phyloP scores from a whole-genome alignment of 2,113 vertebrate species.

The Pygoscelis antarcticus region DNA sequence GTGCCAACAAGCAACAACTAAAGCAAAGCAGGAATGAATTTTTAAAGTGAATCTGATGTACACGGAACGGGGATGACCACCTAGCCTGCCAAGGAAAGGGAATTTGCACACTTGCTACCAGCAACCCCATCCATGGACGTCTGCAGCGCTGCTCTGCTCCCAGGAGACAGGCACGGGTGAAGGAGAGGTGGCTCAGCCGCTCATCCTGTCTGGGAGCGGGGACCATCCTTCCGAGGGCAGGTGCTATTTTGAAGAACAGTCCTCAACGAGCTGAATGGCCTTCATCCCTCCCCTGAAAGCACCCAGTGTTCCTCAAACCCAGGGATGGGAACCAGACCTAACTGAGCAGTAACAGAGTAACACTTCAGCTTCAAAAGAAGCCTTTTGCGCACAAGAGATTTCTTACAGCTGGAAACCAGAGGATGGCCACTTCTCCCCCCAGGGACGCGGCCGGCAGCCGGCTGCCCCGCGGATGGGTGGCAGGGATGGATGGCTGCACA shows the following conservation, averaged over 20 bases:
- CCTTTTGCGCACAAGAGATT: constrained; percentile 67
- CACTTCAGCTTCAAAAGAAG: constrained; percentile 61
- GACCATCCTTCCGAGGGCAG: neutral
- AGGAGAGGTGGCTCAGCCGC: neutral
- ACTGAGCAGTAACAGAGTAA: constrained; percentile 31
- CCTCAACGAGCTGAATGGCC: neutral
- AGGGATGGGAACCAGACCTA: constrained; percentile 37
- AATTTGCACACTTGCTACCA: neutral
- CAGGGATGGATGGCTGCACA: constrained; percentile 57
- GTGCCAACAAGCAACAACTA: neutral
- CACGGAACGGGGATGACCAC: neutral
- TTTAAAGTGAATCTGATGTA: neutral
- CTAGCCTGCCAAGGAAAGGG: too few species aligned
- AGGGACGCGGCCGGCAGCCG: constrained; percentile 7
- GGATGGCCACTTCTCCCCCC: constrained; percentile 43
- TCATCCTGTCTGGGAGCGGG: neutral
- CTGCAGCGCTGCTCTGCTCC: neutral
- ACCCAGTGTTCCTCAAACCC: neutral
- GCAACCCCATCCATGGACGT: rapidly evolving
- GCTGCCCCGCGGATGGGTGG: neutral
- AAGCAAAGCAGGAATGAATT: neutral
- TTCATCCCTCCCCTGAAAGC: neutral
- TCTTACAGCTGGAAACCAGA: constrained; percentile 54
- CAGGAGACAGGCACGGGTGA: too few species aligned
- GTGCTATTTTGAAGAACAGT: neutral